phyloP scores from a whole-genome alignment of 2,888 invertebrate genomes.

The Latheticus oryzae region DNA sequence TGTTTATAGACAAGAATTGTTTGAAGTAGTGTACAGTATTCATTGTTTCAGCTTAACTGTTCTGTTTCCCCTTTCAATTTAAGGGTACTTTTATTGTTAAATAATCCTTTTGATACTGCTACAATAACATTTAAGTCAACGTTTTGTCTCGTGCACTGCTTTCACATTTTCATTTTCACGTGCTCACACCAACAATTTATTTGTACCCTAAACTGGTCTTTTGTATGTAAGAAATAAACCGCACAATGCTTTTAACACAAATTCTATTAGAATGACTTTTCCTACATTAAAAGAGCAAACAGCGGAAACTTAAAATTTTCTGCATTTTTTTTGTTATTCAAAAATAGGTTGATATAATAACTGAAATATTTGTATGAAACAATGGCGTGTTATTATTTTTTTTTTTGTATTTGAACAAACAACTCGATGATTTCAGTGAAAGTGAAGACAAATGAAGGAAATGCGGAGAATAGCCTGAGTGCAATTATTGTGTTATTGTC shows the following conservation, averaged over 20 bases:
- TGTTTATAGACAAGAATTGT: conserved; percentile 58
- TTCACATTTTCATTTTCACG: too few relatives aligned
- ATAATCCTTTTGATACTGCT: conserved; percentile 45
- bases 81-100: conserved; percentile 49
- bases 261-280: too few relatives aligned
- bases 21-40: conserved; percentile 55
- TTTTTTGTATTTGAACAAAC: conserved; percentile 14
- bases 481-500: conserved; percentile 26
- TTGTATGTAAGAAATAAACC: too few relatives aligned
- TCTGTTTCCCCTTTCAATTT: conserved; percentile 46
- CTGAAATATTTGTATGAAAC: too few relatives aligned
- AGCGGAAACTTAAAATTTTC: too few relatives aligned
- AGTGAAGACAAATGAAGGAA: conserved; percentile 13
- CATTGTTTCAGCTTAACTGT: conserved; percentile 56
- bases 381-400: conserved; percentile 6
- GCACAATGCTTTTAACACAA: too few relatives aligned
- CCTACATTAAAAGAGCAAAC: too few relatives aligned
- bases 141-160: too few relatives aligned
- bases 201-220: too few relatives aligned
- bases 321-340: too few relatives aligned
- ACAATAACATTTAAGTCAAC: conserved; percentile 46
- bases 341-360: too few relatives aligned
- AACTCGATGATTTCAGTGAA: conserved; percentile 8
- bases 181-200: too few relatives aligned
- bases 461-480: conserved; percentile 10